phyloP scores from a whole-genome alignment of 2,888 invertebrate genomes.

The Pyrocoelia pectoralis region DNA sequence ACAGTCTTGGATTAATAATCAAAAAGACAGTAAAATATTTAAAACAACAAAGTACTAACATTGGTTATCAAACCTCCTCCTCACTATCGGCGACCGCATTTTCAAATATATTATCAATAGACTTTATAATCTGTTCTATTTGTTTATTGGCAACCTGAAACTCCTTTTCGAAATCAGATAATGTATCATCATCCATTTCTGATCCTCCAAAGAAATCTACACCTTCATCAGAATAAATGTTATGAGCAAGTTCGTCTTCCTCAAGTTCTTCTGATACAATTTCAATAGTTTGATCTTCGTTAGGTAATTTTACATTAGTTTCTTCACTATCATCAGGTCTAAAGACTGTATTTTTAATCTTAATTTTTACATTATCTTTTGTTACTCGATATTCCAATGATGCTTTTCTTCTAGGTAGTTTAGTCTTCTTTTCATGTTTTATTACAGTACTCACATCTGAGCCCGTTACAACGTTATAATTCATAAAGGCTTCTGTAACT shows the following conservation, averaged over 20 bases:
- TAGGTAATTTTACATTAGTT: not conserved
- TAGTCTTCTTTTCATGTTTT: conserved; percentile 16
- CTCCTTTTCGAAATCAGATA: conserved; percentile 41
- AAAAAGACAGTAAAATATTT: no score
- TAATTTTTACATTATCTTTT: conserved; percentile 26
- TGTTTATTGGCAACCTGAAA: conserved; percentile 54
- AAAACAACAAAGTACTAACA: not conserved
- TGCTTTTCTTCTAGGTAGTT: conserved; percentile 20
- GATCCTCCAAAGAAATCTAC: not conserved
- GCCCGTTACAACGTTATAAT: conserved; percentile 11
- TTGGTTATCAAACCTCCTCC: conserved; percentile 18
- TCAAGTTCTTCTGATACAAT: conserved; percentile 21
- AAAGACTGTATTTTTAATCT: conserved; percentile 24
- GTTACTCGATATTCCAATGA: conserved; percentile 23
- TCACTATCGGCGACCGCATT: conserved; percentile 54
- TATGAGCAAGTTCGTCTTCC: not conserved
- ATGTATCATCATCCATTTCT: conserved; percentile 3
- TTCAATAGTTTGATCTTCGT: conserved; percentile 24
- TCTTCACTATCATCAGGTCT: conserved; percentile 6
- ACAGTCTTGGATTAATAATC: not conserved
- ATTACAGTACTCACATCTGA: conserved; percentile 16
- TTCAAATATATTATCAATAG: conserved; percentile 57
- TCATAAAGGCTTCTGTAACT: conserved; percentile 33
- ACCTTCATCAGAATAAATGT: conserved; percentile 6
- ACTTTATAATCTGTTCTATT: conserved; percentile 55